Percentiles rank a stretch among this genome's conserved stretches.
Evolutionary conservation across 92 coral and sea anemone species (phyloP).

Genomic region (Pocillopora grandis): DNA sequence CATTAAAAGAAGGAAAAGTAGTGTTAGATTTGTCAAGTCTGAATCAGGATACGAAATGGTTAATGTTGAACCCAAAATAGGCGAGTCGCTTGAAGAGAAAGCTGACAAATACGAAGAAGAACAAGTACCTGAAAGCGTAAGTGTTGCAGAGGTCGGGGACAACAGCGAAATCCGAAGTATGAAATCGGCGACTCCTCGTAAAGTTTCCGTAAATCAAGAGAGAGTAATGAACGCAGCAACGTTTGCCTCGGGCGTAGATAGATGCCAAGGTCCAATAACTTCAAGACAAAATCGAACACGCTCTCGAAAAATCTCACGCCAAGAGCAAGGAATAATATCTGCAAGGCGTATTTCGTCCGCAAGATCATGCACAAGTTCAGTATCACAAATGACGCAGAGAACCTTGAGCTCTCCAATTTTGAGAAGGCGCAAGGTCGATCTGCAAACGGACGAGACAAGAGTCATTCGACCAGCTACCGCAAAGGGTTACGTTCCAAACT

Average conservation of each 20-base stretch:
- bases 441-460: conserved; percentile 65
- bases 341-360: conserved; percentile 25
- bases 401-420: conserved; percentile 14
- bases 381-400: conserved; percentile 17
- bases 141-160: neutral
- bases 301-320: neutral
- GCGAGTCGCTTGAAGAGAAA: conserved; percentile 27
- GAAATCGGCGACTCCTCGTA: conserved; percentile 3
- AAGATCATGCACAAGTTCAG: conserved; percentile 6
- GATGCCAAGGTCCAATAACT: neutral
- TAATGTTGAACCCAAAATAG: conserved; percentile 27
- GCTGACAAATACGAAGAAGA: neutral
- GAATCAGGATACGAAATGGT: conserved; percentile 32
- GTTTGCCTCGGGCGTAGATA: neutral
- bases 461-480: conserved; percentile 68
- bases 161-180: neutral
- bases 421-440: neutral
- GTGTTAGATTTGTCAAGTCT: conserved; percentile 44
- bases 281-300: neutral
- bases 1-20: conserved; percentile 58
- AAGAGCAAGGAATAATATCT: neutral
- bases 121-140: neutral
- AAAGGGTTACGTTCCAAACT: conserved; percentile 54
- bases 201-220: neutral
- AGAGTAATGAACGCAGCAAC: conserved; percentile 23